Base-by-base conservation (phyloP, 1,140 invertebrate genomes). In the Pemphigus obesinymphae region DNA sequence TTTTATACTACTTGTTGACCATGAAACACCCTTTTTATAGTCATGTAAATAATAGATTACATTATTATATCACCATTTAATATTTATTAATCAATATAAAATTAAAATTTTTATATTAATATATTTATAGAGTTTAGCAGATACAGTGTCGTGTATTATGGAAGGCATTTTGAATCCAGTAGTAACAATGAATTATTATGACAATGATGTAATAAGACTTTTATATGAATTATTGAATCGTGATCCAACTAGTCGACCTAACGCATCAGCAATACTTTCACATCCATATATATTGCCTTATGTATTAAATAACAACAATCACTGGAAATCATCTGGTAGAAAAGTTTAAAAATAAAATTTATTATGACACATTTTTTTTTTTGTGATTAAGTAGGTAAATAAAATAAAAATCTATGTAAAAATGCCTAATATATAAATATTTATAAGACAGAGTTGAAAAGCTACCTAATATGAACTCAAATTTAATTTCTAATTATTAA, bases 1-100 rank as follows among this genome's bases (percentile, higher is more conserved):
- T 96, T 83, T 85, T 96, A 13, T 96, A 94, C 86, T 94, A 96
- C 85, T 88, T 93, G 84, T 85, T 92, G 17, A 90, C 90, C 11
- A 85, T 90, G 20, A 88, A 87, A 82, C 88, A 88, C 84, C 90
- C 91, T 10, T 93, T 93, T 85, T 87, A 90, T 82, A 91, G 37
- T 0, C 23, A 45, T 23, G 76, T 80, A 63, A 61, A 8, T 58
- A 55, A 8, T 26, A 3, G 8, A 31, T 31, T 31, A 31, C 17
- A 23, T 11, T 55, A 50, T 37, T 8, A 40, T 66, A 23, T 4
- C 40, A 34, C 20, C 7, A 34, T n/a, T 3, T 10, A 63, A 15
- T 26, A 70, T 15, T 26, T 26, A 0, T 8, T 15, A 3, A 48
- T 31, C 17, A 26, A 70, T 11, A 11, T 70, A 23, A 26, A 26